phyloP scores from a whole-genome alignment of 2,113 vertebrate genomes.

The Spea bombifrons region DNA sequence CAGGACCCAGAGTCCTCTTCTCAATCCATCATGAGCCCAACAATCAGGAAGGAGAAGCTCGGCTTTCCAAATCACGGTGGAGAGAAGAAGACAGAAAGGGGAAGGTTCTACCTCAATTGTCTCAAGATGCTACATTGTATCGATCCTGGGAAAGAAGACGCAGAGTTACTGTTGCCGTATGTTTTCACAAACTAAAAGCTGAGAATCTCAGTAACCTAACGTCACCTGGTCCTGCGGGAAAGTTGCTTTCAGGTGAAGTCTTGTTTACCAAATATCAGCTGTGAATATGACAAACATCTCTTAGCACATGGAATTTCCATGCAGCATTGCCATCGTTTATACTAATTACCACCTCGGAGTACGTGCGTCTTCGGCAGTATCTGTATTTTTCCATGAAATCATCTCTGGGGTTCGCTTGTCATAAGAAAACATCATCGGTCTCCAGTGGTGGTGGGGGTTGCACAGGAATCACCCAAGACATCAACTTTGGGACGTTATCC shows the following conservation, averaged over 20 bases:
- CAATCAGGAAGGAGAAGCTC: too few species aligned
- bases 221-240: too few species aligned
- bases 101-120: too few species aligned
- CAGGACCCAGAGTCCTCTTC: too few species aligned
- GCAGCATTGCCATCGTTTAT: background rate
- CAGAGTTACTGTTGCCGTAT: too few species aligned
- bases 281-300: background rate
- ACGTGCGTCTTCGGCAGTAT: background rate
- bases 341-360: background rate
- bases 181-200: too few species aligned
- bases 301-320: background rate
- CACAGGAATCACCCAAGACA: background rate
- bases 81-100: too few species aligned
- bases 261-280: background rate
- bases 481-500: background rate
- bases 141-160: too few species aligned
- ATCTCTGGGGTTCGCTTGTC: background rate
- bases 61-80: too few species aligned
- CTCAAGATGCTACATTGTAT: too few species aligned
- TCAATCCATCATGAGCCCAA: too few species aligned
- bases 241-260: background rate
- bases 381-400: slow-evolving; percentile 19
- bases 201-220: too few species aligned
- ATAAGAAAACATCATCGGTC: slow-evolving; percentile 8
- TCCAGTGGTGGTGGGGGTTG: background rate